Conservation (phyloP, 1,140 invertebrate genomes). For the Diachasma alloeum region DNA sequence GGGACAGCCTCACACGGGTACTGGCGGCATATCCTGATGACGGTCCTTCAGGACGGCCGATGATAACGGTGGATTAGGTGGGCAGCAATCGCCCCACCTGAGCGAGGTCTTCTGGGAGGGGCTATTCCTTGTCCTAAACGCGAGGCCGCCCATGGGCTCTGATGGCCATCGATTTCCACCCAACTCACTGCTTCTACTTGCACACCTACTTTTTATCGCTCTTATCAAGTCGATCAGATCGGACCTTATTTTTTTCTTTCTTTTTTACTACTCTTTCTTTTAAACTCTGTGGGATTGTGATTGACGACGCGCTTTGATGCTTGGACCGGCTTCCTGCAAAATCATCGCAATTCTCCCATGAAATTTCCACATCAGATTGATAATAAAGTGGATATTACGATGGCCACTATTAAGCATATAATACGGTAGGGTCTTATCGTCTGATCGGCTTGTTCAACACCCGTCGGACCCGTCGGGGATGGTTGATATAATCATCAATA, state of each 20-base stretch:
- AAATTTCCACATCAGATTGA: not conserved
- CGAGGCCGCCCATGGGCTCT: constrained; percentile 90
- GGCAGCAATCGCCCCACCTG: constrained; percentile 91
- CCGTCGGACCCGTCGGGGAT: not conserved
- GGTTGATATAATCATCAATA: not conserved
- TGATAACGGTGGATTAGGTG: constrained; percentile 52
- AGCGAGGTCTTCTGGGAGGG: constrained; percentile 94
- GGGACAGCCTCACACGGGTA: constrained; percentile 60
- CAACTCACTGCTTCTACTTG: constrained; percentile 46
- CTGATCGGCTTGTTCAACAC: not conserved
- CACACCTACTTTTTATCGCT: not conserved
- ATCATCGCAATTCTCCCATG: not conserved
- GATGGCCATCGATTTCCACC: constrained; percentile 64
- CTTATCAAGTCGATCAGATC: not conserved
- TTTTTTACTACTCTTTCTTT: too few relatives aligned
- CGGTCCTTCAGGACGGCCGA: constrained; percentile 51
- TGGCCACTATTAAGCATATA: not conserved
- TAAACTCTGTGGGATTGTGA: not conserved
- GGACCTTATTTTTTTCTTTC: not conserved
- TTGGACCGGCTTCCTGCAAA: not conserved
- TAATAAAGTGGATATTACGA: not conserved
- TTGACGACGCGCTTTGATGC: not conserved
- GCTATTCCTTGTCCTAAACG: constrained; percentile 93
- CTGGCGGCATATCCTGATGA: constrained; percentile 57
- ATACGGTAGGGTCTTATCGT: not conserved